Evolutionary conservation across 92 coral and sea anemone species (phyloP).

Genomic region (Epizoanthus scotinus): DNA sequence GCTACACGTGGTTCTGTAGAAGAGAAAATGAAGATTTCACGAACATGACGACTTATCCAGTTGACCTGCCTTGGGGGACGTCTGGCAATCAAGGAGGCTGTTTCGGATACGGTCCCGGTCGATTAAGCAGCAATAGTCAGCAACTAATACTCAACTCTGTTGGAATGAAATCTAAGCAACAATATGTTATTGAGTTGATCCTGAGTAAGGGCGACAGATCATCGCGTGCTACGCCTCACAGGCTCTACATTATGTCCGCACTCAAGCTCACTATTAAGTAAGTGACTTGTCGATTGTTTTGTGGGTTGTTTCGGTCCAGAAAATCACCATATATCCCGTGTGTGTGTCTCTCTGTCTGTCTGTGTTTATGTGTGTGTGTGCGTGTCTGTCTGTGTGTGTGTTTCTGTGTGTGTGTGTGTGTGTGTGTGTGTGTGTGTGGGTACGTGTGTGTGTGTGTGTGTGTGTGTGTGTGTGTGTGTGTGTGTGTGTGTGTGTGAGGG

Average conservation of each 20-base stretch:
- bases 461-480: too few relatives aligned
- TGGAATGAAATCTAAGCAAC: conserved; percentile 60
- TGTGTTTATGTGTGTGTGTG: too few relatives aligned
- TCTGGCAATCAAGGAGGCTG: conserved; percentile 42
- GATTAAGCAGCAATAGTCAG: conserved; percentile 11
- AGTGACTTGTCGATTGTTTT: background rate
- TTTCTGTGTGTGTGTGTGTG: too few relatives aligned
- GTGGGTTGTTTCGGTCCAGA: too few relatives aligned
- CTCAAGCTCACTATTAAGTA: conserved; percentile 24
- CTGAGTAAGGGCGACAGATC: conserved; percentile 55
- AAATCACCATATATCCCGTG: too few relatives aligned
- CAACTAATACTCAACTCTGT: conserved; percentile 40
- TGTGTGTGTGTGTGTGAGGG: too few relatives aligned
- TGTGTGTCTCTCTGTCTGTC: too few relatives aligned
- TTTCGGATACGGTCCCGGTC: conserved; percentile 60
- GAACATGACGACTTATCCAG: conserved; percentile 19
- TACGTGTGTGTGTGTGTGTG: too few relatives aligned
- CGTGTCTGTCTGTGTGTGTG: too few relatives aligned
- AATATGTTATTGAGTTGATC: conserved; percentile 61
- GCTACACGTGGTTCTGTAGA: conserved; percentile 48
- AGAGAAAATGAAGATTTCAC: conserved; percentile 27
- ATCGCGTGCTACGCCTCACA: conserved; percentile 26
- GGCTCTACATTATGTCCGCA: conserved; percentile 18
- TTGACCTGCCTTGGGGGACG: conserved; percentile 25
- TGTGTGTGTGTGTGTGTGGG: too few relatives aligned